These are phyloP conservation scores for Eidolon helvum DNA, from an alignment of 2,113 vertebrate genomes.

Conservation along the genomic window DNA sequence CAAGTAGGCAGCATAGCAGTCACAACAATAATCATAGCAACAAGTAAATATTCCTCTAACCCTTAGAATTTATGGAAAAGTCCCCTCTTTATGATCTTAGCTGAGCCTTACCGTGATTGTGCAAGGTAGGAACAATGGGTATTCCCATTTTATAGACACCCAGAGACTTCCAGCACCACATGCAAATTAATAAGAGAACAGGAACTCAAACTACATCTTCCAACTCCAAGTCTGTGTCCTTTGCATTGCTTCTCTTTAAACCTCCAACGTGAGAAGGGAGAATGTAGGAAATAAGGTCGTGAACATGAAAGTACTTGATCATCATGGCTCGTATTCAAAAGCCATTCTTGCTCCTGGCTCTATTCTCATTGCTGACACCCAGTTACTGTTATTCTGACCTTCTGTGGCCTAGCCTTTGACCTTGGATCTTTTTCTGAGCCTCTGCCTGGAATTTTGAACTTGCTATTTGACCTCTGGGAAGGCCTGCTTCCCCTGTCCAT, in stretches of 20 bases:
- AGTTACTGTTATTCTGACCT: background rate
- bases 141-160: background rate
- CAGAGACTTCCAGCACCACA: background rate
- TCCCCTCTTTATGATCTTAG: background rate
- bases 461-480: background rate
- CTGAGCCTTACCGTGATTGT: background rate
- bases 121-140: background rate
- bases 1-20: background rate
- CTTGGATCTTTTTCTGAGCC: background rate
- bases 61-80: background rate
- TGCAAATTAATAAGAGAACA: background rate
- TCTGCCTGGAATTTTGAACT: background rate
- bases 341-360: background rate
- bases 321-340: background rate
- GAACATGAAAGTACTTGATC: background rate
- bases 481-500: background rate
- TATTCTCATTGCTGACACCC: background rate
- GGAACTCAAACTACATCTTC: background rate
- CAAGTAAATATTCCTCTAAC: background rate
- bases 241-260: background rate
- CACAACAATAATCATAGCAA: background rate
- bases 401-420: background rate
- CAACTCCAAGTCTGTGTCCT: background rate
- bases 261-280: background rate
- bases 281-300: background rate